Base-by-base conservation (phyloP, 2,888 invertebrate species). In the Caenorhabditis sulstoni region DNA sequence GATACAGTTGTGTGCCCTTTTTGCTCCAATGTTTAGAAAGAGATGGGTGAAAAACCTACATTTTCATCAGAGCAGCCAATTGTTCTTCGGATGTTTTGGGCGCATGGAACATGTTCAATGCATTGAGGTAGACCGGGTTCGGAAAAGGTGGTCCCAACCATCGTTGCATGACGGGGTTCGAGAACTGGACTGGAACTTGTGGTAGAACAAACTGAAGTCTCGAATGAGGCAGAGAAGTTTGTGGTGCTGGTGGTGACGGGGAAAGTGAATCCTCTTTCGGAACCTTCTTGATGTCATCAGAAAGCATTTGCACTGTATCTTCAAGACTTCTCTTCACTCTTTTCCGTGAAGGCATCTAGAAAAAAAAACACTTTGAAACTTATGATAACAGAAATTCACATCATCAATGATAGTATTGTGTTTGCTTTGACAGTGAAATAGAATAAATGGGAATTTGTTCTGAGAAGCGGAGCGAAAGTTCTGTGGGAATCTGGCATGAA, bases 261-360 rank as follows among this genome's bases (percentile, higher is more conserved):
- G 67, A 57, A 18, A 22, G 14, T 11, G 67, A 52, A 37, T 55
- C 49, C 12, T 59, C 58, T 29, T 70, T 65, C 8, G 50, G 11
- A 11, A 8, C 7, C 35, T 41, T 66, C 44, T 57, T 53, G 9
- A 45, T 18, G 45, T 66, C 55, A 5, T 37, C 49, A 0, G 64
- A 70, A 59, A 77, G 55, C 61, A 65, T 70, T 66, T 77, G 70
- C 4, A 77, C 77, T 22, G 65, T 77, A 49, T 77, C 77, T 44
- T 70, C 77, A 16, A 77, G 47, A 55, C 77, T 77, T 71, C 77
- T 52, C 16, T 77, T 77, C 1, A 45, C 55, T 39, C 65, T 41
- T 20, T 70, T 64, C 3, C 66, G 65, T 14, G 65, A 55, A 20
- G 70, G 44, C 61, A 62, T 58, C 68, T 77, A 45, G 23, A 68